Conservation (phyloP, 2,113 vertebrate species). For the Malurus elegans region DNA sequence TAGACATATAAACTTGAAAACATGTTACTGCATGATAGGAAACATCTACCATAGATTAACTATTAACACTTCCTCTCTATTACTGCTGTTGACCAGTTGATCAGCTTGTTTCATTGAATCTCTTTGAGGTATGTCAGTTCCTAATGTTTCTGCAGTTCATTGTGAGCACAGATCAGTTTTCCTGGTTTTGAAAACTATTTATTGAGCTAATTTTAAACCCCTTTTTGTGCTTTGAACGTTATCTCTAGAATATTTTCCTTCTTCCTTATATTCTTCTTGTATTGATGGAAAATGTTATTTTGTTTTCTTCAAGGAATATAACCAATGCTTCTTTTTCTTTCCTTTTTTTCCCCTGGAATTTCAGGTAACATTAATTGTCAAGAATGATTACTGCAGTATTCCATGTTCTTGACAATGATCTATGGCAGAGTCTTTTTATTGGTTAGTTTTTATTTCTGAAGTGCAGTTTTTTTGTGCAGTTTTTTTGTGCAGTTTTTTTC, state of each 20-base stretch:
- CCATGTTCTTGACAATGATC: not conserved
- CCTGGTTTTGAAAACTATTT: not conserved
- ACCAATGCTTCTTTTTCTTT: not conserved
- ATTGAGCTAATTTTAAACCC: not conserved
- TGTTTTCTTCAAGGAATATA: not conserved
- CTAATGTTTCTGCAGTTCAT: not conserved
- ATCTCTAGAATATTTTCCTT: not conserved
- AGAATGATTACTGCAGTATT: not conserved
- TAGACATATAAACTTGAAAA: not conserved
- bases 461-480: not conserved
- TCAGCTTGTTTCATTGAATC: not conserved
- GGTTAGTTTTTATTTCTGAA: not conserved
- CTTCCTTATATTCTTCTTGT: not conserved
- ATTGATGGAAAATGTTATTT: not conserved
- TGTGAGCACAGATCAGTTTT: not conserved
- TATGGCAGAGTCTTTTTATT: not conserved
- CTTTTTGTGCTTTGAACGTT: not conserved
- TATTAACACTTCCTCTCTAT: not conserved
- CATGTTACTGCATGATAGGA: not conserved
- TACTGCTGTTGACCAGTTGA: not conserved
- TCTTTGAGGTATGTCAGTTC: not conserved
- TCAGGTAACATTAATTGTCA: not conserved
- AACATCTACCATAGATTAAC: not conserved
- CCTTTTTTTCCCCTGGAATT: not conserved
- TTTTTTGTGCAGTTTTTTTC: not conserved